Percentiles rank a stretch among this genome's conserved stretches.
Evolutionary conservation across 2,797 vertebrate species (phyloP).

Genomic region (Halcyon smyrnensis): DNA sequence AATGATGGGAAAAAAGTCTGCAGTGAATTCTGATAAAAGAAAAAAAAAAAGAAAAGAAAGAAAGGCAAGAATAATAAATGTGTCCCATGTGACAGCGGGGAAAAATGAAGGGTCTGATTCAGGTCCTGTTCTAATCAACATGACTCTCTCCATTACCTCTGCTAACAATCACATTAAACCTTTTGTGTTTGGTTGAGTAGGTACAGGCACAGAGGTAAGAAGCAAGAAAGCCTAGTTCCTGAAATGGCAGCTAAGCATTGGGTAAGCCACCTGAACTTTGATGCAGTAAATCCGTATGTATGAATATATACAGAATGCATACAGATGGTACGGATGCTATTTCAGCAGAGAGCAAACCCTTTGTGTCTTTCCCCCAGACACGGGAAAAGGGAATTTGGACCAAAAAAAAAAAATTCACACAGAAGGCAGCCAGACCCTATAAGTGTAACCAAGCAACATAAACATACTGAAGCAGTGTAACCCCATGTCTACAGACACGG

Average conservation of each 20-base stretch:
- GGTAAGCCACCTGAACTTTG: not conserved
- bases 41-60: not conserved
- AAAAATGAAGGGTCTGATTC: conserved; percentile 53
- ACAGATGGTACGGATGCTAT: not conserved
- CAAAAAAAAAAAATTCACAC: not conserved
- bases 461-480: not conserved
- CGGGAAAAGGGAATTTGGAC: not conserved
- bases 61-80: conserved; percentile 51
- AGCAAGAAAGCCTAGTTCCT: conserved; percentile 46
- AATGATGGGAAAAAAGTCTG: conserved; percentile 66
- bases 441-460: not conserved
- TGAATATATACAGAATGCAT: fast-evolving
- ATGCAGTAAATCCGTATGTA: not conserved
- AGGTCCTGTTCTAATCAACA: not conserved
- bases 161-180: conserved; percentile 14
- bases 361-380: not conserved
- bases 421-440: not conserved
- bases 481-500: fast-evolving
- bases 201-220: conserved; percentile 63
- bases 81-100: conserved; percentile 49
- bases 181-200: conserved; percentile 38
- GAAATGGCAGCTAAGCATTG: conserved; percentile 41
- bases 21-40: conserved; percentile 64
- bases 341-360: not conserved
- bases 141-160: conserved; percentile 30